phyloP scores from a whole-genome alignment of 2,888 invertebrate genomes.

The Tiliacea citrago region DNA sequence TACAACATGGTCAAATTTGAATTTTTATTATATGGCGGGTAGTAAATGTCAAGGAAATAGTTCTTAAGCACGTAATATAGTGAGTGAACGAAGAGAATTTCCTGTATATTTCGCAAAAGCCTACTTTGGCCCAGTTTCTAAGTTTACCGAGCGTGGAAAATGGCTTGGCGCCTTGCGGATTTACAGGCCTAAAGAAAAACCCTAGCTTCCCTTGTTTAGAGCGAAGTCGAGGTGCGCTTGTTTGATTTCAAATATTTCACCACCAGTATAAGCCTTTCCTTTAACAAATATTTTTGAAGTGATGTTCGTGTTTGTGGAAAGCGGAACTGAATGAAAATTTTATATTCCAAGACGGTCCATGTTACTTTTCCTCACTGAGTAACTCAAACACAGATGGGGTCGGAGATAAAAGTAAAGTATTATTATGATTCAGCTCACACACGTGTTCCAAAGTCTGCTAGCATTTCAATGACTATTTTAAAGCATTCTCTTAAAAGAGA shows the following conservation, averaged over 20 bases:
- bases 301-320: conserved; percentile 28
- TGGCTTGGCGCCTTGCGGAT: conserved; percentile 84
- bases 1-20: conserved; percentile 74
- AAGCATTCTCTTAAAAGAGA: conserved; percentile 57
- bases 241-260: conserved; percentile 61
- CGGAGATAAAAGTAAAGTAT: conserved; percentile 59
- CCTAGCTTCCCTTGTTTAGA: conserved; percentile 67
- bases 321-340: conserved; percentile 34
- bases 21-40: conserved; percentile 82
- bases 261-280: conserved; percentile 38
- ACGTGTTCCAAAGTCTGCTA: conserved; percentile 42
- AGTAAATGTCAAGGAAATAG: conserved; percentile 80
- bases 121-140: conserved; percentile 89
- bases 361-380: conserved; percentile 49
- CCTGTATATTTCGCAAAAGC: conserved; percentile 86
- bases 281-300: conserved; percentile 35
- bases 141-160: conserved; percentile 88
- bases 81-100: conserved; percentile 79
- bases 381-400: conserved; percentile 51
- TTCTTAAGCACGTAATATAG: conserved; percentile 86
- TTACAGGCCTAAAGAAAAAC: conserved; percentile 81
- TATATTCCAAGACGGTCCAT: conserved; percentile 31
- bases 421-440: conserved; percentile 64
- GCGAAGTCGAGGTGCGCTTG: conserved; percentile 56
- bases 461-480: conserved; percentile 53